A percentile compares a stretch with the other conserved stretches of the same genome.
phyloP scores from a whole-genome alignment of 2,797 vertebrate species.

The Xiphorhynchus erythropygius region DNA sequence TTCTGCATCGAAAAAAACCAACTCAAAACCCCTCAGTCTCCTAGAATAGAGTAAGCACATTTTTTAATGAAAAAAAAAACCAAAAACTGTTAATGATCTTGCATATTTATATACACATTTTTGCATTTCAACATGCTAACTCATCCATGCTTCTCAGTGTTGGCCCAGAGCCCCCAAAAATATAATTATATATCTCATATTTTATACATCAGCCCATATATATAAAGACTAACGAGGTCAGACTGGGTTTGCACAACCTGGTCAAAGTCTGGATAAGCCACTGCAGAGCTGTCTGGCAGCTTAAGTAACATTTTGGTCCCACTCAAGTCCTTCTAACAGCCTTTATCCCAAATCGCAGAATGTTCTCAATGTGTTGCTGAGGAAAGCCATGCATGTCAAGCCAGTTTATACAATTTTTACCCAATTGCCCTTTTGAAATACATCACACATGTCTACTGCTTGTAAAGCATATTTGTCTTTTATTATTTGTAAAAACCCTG shows the following conservation, averaged over 20 bases:
- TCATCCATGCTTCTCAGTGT: background rate
- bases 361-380: background rate
- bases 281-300: background rate
- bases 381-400: accelerated
- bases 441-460: background rate
- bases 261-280: background rate
- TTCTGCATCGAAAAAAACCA: background rate
- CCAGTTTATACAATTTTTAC: background rate
- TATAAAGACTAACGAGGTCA: background rate
- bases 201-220: background rate
- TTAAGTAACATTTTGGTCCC: background rate
- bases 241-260: background rate
- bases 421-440: background rate
- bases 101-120: background rate
- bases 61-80: background rate
- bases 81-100: background rate
- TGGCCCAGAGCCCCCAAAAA: background rate
- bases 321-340: background rate
- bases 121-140: background rate
- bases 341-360: background rate
- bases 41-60: background rate
- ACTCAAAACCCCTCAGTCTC: background rate
- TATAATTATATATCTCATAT: background rate
- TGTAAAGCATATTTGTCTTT: background rate
- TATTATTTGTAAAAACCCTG: background rate